phyloP scores from a whole-genome alignment of 2,113 vertebrate species.

The Pionites leucogaster region DNA sequence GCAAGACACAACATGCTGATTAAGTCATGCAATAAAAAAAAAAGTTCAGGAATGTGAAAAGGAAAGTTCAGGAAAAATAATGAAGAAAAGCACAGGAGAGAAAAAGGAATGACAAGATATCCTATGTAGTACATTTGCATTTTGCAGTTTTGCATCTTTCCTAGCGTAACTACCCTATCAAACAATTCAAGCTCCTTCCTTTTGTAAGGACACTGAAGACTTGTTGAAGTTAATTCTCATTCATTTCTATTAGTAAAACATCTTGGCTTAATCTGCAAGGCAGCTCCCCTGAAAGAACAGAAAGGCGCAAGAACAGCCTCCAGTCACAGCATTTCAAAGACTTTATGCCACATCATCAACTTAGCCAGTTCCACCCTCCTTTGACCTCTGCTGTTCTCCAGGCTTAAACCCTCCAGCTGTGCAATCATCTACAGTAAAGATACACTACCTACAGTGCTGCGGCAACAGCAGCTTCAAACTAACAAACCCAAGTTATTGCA shows the following conservation, averaged over 20 bases:
- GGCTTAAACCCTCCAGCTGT: not conserved
- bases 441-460: not conserved
- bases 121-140: not conserved
- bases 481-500: not conserved
- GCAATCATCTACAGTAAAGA: not conserved
- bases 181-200: not conserved
- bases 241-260: not conserved
- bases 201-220: not conserved
- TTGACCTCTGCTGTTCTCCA: not conserved
- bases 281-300: not conserved
- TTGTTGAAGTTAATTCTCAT: not conserved
- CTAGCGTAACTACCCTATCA: not conserved
- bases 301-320: not conserved
- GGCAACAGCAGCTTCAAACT: not conserved
- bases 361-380: not conserved
- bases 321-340: not conserved
- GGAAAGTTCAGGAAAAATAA: not conserved
- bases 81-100: not conserved
- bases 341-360: not conserved
- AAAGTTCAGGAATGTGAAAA: not conserved
- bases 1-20: not conserved
- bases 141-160: not conserved
- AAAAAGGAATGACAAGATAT: not conserved
- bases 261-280: not conserved
- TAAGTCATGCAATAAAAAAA: not conserved